Conservation (phyloP, 1,140 invertebrate species). For the Drosophila kikkawai region DNA sequence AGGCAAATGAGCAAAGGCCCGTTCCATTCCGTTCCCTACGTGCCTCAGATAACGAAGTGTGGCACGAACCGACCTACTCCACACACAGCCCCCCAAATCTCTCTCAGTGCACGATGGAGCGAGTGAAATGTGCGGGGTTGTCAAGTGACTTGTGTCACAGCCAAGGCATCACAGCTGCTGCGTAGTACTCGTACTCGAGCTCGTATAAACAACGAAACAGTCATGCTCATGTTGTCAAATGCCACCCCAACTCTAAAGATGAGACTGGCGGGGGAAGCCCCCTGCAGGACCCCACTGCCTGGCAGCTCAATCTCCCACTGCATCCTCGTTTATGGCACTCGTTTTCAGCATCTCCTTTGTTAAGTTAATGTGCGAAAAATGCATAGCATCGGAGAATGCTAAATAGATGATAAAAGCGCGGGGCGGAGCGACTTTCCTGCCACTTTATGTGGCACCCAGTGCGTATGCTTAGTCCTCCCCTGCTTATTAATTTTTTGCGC, state of each 20-base stretch:
- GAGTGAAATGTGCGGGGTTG: constrained; percentile 12
- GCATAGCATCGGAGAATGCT: constrained; percentile 71
- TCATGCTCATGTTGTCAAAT: constrained; percentile 56
- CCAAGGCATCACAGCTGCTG: constrained; percentile 39
- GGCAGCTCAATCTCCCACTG: constrained; percentile 52
- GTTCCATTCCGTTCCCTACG: constrained; percentile 44
- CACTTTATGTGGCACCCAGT: constrained; percentile 46
- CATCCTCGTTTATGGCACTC: constrained; percentile 55
- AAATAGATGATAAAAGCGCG: constrained; percentile 62
- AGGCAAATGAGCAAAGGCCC: constrained; percentile 52
- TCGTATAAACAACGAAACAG: constrained; percentile 42
- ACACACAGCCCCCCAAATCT: constrained; percentile 2
- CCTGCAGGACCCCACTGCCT: background rate
- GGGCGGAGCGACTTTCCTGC: background rate
- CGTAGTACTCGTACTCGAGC: constrained; percentile 14
- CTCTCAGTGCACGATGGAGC: constrained; percentile 36
- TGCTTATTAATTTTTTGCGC: constrained; percentile 39
- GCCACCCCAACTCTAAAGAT: constrained; percentile 8
- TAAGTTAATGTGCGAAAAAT: constrained; percentile 72
- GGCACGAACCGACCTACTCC: background rate
- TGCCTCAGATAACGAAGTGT: constrained; percentile 63
- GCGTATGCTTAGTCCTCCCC: constrained; percentile 57
- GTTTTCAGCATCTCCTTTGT: constrained; percentile 52
- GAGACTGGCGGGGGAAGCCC: background rate
- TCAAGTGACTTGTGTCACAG: constrained; percentile 52